Conservation (phyloP, 2,797 vertebrate species). For the Peromyscus eremicus region DNA sequence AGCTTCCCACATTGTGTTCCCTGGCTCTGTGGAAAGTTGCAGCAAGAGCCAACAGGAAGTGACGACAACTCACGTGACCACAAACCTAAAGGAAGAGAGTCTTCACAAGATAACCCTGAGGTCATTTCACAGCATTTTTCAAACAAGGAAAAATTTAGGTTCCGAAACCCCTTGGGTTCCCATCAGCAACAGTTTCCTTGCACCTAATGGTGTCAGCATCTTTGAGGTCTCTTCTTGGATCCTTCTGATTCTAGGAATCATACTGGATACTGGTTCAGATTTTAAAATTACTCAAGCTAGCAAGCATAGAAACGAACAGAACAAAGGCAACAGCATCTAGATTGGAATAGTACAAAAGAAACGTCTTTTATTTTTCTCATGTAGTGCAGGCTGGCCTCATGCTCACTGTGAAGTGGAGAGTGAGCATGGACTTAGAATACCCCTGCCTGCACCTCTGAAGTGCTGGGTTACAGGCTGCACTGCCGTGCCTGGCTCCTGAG, state of each 20-base stretch:
- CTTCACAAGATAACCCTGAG: background rate
- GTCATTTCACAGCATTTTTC: background rate
- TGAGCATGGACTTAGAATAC: background rate
- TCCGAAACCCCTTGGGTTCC: background rate
- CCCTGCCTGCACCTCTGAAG: background rate
- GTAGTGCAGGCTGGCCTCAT: background rate
- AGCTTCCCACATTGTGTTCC: background rate
- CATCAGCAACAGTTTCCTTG: background rate
- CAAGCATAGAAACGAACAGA: background rate
- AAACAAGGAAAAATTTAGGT: background rate
- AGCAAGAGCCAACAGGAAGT: background rate
- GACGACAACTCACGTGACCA: background rate
- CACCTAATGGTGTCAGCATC: background rate
- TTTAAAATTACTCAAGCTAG: background rate
- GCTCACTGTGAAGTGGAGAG: background rate
- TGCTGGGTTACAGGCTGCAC: background rate
- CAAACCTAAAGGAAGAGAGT: background rate
- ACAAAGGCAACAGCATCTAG: background rate
- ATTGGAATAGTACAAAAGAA: background rate
- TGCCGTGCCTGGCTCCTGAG: background rate
- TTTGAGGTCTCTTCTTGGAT: background rate
- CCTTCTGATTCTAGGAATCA: constrained; percentile 31
- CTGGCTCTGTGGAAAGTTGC: background rate
- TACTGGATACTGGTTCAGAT: no score
- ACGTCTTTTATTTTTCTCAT: background rate